A percentile compares a stretch with the other conserved stretches of the same genome.
phyloP scores from a whole-genome alignment of 2,888 invertebrate species.

The Neoascia interrupta region DNA sequence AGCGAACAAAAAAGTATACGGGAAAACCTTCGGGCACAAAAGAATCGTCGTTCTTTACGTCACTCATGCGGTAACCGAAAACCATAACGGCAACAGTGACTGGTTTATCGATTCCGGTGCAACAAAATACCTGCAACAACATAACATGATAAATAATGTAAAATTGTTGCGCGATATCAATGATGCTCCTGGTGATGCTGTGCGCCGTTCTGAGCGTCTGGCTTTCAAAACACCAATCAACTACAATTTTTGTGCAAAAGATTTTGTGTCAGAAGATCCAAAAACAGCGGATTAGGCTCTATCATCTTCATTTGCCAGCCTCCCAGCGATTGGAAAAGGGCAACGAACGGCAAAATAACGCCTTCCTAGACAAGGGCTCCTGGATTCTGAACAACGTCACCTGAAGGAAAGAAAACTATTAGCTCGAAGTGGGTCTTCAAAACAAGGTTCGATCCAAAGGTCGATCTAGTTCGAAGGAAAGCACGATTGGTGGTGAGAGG shows the following conservation, averaged over 20 bases:
- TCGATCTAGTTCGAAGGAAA: background rate
- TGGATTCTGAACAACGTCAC: background rate
- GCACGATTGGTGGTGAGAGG: slow-evolving; percentile 1
- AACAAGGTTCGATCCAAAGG: background rate
- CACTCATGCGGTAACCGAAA: too few species aligned
- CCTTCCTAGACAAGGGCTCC: background rate
- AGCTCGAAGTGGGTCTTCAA: background rate
- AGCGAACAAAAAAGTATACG: too few species aligned
- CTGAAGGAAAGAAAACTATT: background rate
- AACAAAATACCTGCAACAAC: too few species aligned
- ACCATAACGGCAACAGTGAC: too few species aligned
- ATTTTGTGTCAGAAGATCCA: background rate
- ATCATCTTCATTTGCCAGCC: background rate
- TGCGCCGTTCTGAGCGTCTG: background rate
- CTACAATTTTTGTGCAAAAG: background rate
- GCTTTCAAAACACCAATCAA: background rate
- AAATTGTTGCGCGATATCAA: too few species aligned
- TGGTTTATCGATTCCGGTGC: too few species aligned
- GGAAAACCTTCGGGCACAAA: too few species aligned
- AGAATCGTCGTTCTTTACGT: too few species aligned
- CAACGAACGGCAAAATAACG: background rate
- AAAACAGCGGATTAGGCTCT: background rate
- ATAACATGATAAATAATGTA: too few species aligned
- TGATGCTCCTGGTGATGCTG: too few species aligned
- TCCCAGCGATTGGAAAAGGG: background rate